Percentiles rank a stretch among this genome's conserved stretches.
phyloP scores from a whole-genome alignment of 2,113 vertebrate species.

The Chaetura pelagica region DNA sequence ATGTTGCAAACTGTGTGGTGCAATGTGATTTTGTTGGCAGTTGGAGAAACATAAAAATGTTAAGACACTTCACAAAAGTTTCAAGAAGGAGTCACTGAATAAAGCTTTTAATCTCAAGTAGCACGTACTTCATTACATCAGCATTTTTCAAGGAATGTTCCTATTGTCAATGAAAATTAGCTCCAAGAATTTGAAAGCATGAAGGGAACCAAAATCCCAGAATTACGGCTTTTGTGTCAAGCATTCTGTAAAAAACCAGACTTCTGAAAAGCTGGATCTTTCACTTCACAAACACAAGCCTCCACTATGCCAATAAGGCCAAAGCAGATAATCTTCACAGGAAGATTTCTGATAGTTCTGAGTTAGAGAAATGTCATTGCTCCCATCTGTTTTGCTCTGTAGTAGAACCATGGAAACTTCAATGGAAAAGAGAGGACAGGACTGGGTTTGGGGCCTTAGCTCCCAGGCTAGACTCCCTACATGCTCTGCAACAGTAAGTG shows the following conservation, averaged over 20 bases:
- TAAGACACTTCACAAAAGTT: conserved; percentile 48
- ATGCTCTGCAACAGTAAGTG: background rate
- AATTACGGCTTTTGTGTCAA: conserved; percentile 27
- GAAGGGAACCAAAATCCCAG: conserved; percentile 22
- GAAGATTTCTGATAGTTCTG: background rate
- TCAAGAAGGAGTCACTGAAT: conserved; percentile 54
- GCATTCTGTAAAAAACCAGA: conserved; percentile 13
- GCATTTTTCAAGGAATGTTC: conserved; percentile 72
- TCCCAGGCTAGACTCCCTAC: background rate
- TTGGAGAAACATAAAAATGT: conserved; percentile 58
- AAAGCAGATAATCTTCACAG: conserved; percentile 19
- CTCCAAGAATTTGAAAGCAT: conserved; percentile 55
- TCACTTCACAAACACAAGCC: background rate
- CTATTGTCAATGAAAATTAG: conserved; percentile 67
- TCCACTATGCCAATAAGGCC: background rate
- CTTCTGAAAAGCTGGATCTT: conserved; percentile 35
- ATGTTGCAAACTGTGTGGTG: conserved; percentile 70
- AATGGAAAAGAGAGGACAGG: background rate
- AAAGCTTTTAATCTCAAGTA: conserved; percentile 69
- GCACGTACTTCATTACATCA: conserved; percentile 70
- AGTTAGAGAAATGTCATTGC: conserved; percentile 24
- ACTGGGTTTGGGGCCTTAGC: background rate
- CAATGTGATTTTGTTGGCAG: conserved; percentile 69
- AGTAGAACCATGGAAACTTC: background rate
- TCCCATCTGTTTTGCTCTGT: background rate